phyloP scores from a whole-genome alignment of 2,797 vertebrate genomes.

The Thunnus albacares region DNA sequence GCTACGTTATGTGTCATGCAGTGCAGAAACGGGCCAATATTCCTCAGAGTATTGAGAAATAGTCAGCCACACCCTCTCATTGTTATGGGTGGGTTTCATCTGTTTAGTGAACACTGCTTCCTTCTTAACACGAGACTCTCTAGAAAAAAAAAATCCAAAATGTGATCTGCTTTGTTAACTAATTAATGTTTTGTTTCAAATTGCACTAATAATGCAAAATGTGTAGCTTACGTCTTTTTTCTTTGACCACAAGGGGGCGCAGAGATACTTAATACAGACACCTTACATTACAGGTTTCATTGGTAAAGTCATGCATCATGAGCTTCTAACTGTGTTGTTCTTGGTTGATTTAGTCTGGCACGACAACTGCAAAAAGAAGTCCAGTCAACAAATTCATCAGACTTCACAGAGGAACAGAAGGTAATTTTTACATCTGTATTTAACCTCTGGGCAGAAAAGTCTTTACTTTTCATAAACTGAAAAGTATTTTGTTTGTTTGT shows the following conservation, averaged over 20 bases:
- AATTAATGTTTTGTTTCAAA: constrained; percentile 29
- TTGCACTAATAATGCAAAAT: constrained; percentile 9
- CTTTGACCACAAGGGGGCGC: constrained; percentile 66
- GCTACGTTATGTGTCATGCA: constrained; percentile 56
- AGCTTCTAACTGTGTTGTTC: constrained; percentile 21
- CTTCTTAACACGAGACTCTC: background rate
- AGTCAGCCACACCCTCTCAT: constrained; percentile 82
- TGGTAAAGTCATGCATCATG: constrained; percentile 26
- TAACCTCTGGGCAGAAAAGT: background rate
- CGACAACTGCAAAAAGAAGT: constrained; percentile 97
- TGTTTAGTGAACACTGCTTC: constrained; percentile 50
- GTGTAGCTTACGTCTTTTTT: background rate
- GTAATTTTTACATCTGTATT: constrained; percentile 76
- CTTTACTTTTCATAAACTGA: background rate
- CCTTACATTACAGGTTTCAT: background rate
- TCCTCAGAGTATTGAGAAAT: constrained; percentile 75
- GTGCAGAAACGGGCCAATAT: constrained; percentile 56
- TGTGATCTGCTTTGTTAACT: background rate
- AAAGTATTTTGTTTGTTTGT: constrained; percentile 28
- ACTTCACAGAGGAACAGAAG: constrained; percentile 99
- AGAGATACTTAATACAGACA: background rate
- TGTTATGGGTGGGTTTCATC: constrained; percentile 75
- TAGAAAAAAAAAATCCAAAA: background rate
- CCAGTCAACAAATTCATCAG: constrained; percentile 92
- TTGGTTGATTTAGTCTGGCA: constrained; percentile 89